These are phyloP conservation scores for Danio tinwini DNA, from an alignment of 2,797 vertebrate species.

Conservation along the genomic window DNA sequence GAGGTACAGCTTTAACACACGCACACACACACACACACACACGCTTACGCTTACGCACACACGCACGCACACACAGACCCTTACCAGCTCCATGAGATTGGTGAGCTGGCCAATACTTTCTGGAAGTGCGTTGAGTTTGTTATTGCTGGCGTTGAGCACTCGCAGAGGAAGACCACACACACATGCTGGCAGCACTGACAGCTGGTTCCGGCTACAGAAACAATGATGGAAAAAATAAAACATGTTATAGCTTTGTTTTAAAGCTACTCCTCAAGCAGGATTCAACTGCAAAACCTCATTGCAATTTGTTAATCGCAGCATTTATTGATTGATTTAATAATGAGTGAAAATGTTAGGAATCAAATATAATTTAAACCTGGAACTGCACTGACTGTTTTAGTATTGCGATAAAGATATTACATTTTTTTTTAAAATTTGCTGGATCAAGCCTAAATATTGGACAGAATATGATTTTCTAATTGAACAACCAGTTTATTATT, in stretches of 20 bases:
- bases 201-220: slow-evolving; percentile 89
- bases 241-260: slow-evolving; percentile 1
- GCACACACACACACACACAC: slow-evolving; percentile 18
- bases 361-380: background rate
- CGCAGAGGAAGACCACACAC: slow-evolving; percentile 92
- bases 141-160: slow-evolving; percentile 97
- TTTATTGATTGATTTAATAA: background rate
- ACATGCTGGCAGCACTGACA: slow-evolving; percentile 88
- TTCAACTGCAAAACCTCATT: slow-evolving; percentile 5
- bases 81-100: slow-evolving; percentile 94
- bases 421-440: too few relatives aligned
- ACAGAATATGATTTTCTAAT: too few relatives aligned
- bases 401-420: background rate
- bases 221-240: slow-evolving; percentile 17
- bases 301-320: background rate
- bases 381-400: too few relatives aligned
- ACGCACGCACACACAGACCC: slow-evolving; percentile 27
- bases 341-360: background rate
- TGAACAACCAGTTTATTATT: too few relatives aligned
- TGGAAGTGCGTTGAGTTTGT: slow-evolving; percentile 92
- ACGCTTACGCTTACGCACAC: too few relatives aligned
- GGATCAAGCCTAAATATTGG: too few relatives aligned
- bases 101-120: slow-evolving; percentile 91
- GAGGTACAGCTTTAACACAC: slow-evolving; percentile 17
- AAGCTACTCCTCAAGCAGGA: slow-evolving; percentile 1